Evolutionary conservation across 92 coral and sea anemone genomes (phyloP).

Genomic region (Chrysogorgia sp.): DNA sequence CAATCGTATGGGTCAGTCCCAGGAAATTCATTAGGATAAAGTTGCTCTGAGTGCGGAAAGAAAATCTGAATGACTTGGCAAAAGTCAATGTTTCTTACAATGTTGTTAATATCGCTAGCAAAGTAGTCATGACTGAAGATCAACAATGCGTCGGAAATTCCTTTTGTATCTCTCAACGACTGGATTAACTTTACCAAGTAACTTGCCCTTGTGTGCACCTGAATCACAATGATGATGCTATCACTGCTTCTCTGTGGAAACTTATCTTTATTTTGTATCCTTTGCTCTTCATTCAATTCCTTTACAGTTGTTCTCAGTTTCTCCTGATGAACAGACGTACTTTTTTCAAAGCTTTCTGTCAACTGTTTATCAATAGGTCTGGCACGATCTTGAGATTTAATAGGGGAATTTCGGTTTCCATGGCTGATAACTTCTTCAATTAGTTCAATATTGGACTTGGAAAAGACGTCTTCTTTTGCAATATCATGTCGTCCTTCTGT

Average conservation of each 20-base stretch:
- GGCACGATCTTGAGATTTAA: too few species aligned
- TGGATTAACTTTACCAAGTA: conserved; percentile 78
- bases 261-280: conserved; percentile 61
- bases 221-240: conserved; percentile 79
- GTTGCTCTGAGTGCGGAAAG: conserved; percentile 86
- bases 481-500: background rate
- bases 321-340: conserved; percentile 46
- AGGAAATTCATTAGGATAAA: conserved; percentile 89
- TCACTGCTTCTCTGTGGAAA: conserved; percentile 60
- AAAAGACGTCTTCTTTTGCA: background rate
- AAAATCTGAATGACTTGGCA: conserved; percentile 93
- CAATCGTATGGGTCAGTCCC: conserved; percentile 95
- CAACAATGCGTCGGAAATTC: conserved; percentile 75
- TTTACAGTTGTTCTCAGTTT: conserved; percentile 62
- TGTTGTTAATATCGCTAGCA: conserved; percentile 69
- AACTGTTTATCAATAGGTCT: too few species aligned
- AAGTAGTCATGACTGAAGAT: conserved; percentile 85
- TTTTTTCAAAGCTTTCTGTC: background rate
- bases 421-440: too few species aligned
- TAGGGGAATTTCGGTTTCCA: too few species aligned
- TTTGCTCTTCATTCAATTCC: conserved; percentile 54
- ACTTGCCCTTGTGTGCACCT: conserved; percentile 82
- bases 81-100: conserved; percentile 76
- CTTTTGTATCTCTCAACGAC: conserved; percentile 70
- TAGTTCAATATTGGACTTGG: too few species aligned